Percentiles rank a stretch among this genome's conserved stretches.
phyloP scores from a whole-genome alignment of 2,888 invertebrate species.

The Empis livida region DNA sequence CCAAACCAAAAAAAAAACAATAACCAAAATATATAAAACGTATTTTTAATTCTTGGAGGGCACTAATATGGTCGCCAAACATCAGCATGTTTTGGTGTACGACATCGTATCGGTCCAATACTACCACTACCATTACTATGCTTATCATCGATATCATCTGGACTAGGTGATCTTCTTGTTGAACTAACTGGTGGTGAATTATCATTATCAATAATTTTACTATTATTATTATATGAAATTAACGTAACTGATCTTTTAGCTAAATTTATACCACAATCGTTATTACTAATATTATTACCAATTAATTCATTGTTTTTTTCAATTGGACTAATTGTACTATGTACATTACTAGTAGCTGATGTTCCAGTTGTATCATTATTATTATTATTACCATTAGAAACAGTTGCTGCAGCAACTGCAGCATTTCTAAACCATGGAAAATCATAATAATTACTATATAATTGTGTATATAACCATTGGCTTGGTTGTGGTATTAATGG shows the following conservation, averaged over 20 bases:
- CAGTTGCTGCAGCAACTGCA: conserved; percentile 19
- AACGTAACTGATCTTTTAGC: conserved; percentile 33
- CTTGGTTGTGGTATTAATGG: conserved; percentile 62
- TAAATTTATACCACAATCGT: conserved; percentile 24
- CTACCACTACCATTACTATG: conserved; percentile 9
- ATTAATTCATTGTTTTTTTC: neutral
- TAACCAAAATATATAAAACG: too few relatives aligned
- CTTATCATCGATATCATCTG: conserved; percentile 31
- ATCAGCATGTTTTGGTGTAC: conserved; percentile 44
- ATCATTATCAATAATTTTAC: conserved; percentile 21
- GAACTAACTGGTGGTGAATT: conserved; percentile 37
- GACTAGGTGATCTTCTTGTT: conserved; percentile 42
- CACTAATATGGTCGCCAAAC: conserved; percentile 66
- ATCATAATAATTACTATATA: conserved; percentile 55
- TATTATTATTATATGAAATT: conserved; percentile 27
- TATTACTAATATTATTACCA: conserved; percentile 6
- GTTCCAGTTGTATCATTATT: conserved; percentile 9
- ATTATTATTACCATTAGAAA: conserved; percentile 3
- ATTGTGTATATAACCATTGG: conserved; percentile 65
- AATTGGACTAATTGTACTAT: conserved; percentile 20
- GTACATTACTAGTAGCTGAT: conserved; percentile 10
- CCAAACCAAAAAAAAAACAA: too few relatives aligned
- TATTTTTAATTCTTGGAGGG: conserved; percentile 9
- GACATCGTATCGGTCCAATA: conserved; percentile 34
- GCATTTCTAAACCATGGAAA: conserved; percentile 51